Conservation (phyloP, 1,140 invertebrate genomes). For the Drosophila trapezifrons region DNA sequence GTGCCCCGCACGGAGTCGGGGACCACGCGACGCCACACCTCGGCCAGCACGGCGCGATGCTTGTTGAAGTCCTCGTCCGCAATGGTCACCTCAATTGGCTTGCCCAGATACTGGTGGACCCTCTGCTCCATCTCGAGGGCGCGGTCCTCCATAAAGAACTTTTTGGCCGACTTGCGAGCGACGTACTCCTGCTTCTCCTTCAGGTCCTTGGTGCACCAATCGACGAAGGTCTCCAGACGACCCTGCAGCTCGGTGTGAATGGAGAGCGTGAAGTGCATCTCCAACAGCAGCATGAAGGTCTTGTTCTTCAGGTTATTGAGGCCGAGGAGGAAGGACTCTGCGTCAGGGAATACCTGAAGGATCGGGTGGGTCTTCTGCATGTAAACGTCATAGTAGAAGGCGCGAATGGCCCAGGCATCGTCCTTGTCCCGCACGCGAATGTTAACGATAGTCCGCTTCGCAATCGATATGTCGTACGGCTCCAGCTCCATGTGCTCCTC, state of each 20-base stretch:
- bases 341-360: conserved; percentile 72
- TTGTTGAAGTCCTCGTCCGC: conserved; percentile 62
- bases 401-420: conserved; percentile 80
- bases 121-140: conserved; percentile 63
- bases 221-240: conserved; percentile 63
- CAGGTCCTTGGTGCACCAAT: conserved; percentile 73
- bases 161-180: conserved; percentile 73
- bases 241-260: conserved; percentile 74
- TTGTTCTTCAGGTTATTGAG: conserved; percentile 74
- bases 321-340: conserved; percentile 59
- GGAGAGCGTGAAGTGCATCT: conserved; percentile 76
- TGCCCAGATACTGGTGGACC: conserved; percentile 40
- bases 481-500: conserved; percentile 24
- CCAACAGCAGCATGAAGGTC: conserved; percentile 74
- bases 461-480: conserved; percentile 61
- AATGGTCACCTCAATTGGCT: conserved; percentile 59
- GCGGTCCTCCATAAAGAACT: conserved; percentile 78
- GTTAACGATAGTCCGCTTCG: conserved; percentile 69
- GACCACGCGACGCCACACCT: conserved; percentile 72
- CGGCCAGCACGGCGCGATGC: conserved; percentile 58
- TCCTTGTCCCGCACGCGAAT: conserved; percentile 77
- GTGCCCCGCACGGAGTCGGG: conserved; percentile 64
- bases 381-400: conserved; percentile 76
- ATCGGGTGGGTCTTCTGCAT: conserved; percentile 68
- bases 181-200: conserved; percentile 76